Evolutionary conservation across 2,888 invertebrate species (phyloP).

Genomic region (Drosophila mayaguana): DNA sequence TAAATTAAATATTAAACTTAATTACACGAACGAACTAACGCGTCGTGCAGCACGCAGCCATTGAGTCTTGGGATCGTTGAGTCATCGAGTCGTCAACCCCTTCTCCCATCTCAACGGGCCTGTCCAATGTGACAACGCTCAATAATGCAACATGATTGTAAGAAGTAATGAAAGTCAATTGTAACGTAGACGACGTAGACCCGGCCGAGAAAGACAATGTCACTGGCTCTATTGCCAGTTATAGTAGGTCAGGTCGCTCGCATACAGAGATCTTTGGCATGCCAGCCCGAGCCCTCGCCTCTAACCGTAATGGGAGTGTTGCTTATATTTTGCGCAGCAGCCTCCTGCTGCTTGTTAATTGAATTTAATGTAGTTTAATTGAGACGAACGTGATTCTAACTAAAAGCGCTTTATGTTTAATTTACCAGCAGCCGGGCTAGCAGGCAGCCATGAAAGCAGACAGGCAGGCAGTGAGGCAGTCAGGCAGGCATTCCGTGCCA

Average conservation of each 20-base stretch:
- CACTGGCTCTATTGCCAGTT: slow-evolving; percentile 24
- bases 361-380: slow-evolving; percentile 81
- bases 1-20: slow-evolving; percentile 83
- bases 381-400: slow-evolving; percentile 80
- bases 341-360: slow-evolving; percentile 65
- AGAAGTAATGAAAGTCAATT: slow-evolving; percentile 79
- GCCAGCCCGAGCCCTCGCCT: slow-evolving; percentile 11
- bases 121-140: slow-evolving; percentile 78
- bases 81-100: slow-evolving; percentile 35
- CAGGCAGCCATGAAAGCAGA: not conserved
- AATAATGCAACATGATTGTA: slow-evolving; percentile 79
- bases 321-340: slow-evolving; percentile 60
- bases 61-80: slow-evolving; percentile 29
- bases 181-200: slow-evolving; percentile 40
- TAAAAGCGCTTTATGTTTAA: slow-evolving; percentile 81
- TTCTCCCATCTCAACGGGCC: slow-evolving; percentile 48
- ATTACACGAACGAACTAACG: slow-evolving; percentile 78
- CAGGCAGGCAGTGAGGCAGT: slow-evolving; percentile 5
- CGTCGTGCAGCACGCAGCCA: slow-evolving; percentile 57
- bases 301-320: slow-evolving; percentile 74
- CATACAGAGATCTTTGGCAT: slow-evolving; percentile 10
- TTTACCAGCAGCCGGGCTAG: slow-evolving; percentile 60
- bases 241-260: slow-evolving; percentile 35
- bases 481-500: slow-evolving; percentile 17
- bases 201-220: slow-evolving; percentile 16